Evolutionary conservation across 1,140 invertebrate genomes (phyloP), one percentile per base, ranked within the genome.

Genomic region (Brachionus sp.): DNA sequence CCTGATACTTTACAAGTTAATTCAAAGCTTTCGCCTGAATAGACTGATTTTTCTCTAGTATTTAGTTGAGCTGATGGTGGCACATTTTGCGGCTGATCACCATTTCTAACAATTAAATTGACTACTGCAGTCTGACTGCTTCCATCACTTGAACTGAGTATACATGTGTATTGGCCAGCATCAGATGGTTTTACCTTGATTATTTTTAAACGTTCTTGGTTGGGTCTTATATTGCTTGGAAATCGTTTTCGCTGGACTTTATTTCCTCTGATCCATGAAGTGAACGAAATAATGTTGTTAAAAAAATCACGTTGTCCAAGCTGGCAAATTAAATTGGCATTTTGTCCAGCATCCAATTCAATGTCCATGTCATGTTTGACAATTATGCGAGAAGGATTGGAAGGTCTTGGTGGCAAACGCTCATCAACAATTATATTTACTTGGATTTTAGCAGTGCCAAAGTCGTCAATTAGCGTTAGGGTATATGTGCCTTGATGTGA

Each of bases 111-210:
- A 44, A 39, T 66, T 12, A 80, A 44, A 66, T 80, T 66, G 7
- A 80, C 77, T 19, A 66, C 62, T 12, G 37, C 33, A 42, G 19
- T 39, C 35, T 80, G 50, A 12, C 29, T 66, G 9, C 16, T 62
- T 25, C 77, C 77, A 62, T 80, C 77, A 62, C 77, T 80, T 66
- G 77, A 80, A n/a, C 77, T 80, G 5, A 80, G 29, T 23, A 80
- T 80, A 66, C 77, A 80, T 62, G 77, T 62, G 50, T 80, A 80
- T 57, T 62, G 50, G 57, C 77, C 77, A 66, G 77, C 29, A 16
- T 80, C 77, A n/a, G 19, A 62, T 57, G 62, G 77, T 66, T 62
- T 57, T 5, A 80, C 77, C 57, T 44, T 66, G 5, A 62, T 57
- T 62, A 80, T 80, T 62, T 66, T 50, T 62, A 80, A 44, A 16